phyloP scores from a whole-genome alignment of 2,888 invertebrate genomes.

The Megaustenia siamemsis region DNA sequence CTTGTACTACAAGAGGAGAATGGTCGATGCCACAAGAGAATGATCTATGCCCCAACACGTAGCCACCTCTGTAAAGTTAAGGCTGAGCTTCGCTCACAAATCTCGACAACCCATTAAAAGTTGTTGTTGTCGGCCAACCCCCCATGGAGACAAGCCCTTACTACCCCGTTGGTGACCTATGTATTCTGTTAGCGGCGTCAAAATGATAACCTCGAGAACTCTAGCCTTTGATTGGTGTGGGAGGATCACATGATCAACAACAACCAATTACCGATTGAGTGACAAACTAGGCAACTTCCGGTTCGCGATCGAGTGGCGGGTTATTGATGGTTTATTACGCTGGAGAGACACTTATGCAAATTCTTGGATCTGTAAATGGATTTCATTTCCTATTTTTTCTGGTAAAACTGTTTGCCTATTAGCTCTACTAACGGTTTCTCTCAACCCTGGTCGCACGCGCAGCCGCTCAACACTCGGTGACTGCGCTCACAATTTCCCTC shows the following conservation, averaged over 20 bases:
- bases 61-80: too few relatives aligned
- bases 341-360: conserved; percentile 57
- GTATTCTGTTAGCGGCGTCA: neutral
- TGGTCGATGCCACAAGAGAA: too few relatives aligned
- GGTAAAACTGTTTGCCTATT: conserved; percentile 55
- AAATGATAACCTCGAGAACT: neutral
- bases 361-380: conserved; percentile 53
- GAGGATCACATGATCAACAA: conserved; percentile 47
- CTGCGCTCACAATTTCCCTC: conserved; percentile 54
- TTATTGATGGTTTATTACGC: conserved; percentile 56
- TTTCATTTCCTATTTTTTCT: conserved; percentile 55
- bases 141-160: neutral
- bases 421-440: conserved; percentile 49
- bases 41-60: too few relatives aligned
- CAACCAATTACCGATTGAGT: conserved; percentile 49
- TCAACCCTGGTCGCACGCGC: conserved; percentile 42
- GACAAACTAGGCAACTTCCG: conserved; percentile 53
- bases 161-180: neutral
- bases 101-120: too few relatives aligned
- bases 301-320: conserved; percentile 52
- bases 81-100: too few relatives aligned
- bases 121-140: too few relatives aligned
- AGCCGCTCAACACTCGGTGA: conserved; percentile 31
- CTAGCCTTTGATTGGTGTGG: conserved; percentile 25
- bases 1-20: too few relatives aligned